These are phyloP conservation scores for Sceliomorpha sp. DNA, from an alignment of 2,888 invertebrate species.

Conservation along the genomic window DNA sequence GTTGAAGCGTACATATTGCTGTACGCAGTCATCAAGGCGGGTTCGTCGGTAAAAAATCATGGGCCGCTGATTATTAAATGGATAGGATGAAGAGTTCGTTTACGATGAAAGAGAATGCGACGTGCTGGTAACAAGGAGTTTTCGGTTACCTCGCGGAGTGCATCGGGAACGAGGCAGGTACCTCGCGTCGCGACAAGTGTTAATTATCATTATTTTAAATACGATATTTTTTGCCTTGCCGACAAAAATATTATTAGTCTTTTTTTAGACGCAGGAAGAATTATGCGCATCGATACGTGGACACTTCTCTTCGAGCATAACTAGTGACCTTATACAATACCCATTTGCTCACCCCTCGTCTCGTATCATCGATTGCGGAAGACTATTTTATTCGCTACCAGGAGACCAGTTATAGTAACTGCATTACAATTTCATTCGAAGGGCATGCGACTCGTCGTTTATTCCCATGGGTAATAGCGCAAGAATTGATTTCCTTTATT, in stretches of 20 bases:
- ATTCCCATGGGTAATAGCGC: conserved; percentile 36
- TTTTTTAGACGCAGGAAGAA: no score
- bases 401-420: conserved; percentile 60
- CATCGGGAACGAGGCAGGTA: no score
- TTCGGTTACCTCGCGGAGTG: no score
- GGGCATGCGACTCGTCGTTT: conserved; percentile 38
- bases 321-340: conserved; percentile 18
- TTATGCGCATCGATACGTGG: no score
- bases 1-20: no score
- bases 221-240: no score
- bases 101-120: conserved; percentile 4
- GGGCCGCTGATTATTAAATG: conserved; percentile 26
- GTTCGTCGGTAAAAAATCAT: conserved; percentile 24
- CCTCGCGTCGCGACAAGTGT: no score
- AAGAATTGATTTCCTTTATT: conserved; percentile 48
- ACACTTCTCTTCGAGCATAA: no score
- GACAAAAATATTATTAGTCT: no score
- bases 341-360: conserved; percentile 55
- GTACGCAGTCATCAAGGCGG: no score
- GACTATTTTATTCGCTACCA: conserved; percentile 60
- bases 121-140: not conserved
- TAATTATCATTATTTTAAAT: no score
- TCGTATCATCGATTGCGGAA: conserved; percentile 58
- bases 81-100: conserved; percentile 35
- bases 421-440: conserved; percentile 65